Conservation (phyloP, 92 coral and sea anemone genomes). For the Epizoanthus stellaris region DNA sequence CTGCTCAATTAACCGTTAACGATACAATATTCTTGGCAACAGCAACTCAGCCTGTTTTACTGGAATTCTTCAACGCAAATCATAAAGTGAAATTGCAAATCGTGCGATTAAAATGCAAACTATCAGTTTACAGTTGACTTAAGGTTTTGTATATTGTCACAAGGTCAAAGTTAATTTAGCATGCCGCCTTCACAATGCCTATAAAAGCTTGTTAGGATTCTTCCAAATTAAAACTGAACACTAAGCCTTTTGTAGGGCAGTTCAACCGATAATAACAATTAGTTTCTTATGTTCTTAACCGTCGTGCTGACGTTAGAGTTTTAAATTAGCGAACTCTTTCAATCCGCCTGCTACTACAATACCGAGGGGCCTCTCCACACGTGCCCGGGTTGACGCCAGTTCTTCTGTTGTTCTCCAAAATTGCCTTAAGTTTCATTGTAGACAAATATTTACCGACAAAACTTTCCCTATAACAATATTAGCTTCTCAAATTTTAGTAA, state of each 20-base stretch:
- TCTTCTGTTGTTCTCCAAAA: not conserved
- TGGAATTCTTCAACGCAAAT: not conserved
- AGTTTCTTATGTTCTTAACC: slow-evolving; percentile 24
- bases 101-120: not conserved
- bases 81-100: not conserved
- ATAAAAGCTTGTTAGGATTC: slow-evolving; percentile 5
- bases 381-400: slow-evolving; percentile 6
- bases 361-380: not conserved
- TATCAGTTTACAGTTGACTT: slow-evolving; percentile 17
- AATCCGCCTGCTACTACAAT: slow-evolving; percentile 27
- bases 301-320: slow-evolving; percentile 17
- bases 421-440: not conserved
- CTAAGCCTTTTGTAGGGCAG: slow-evolving; percentile 12
- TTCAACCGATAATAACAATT: slow-evolving; percentile 33
- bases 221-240: not conserved
- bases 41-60: not conserved
- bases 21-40: not conserved
- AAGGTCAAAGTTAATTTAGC: slow-evolving; percentile 10
- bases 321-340: slow-evolving; percentile 12
- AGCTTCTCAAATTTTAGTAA: slow-evolving; percentile 10
- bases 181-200: slow-evolving; percentile 21
- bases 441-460: slow-evolving; percentile 13
- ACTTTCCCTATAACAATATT: slow-evolving; percentile 6
- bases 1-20: slow-evolving; percentile 25
- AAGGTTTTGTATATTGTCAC: slow-evolving; percentile 20